These are phyloP conservation scores for Solen grandis DNA, from an alignment of 1,140 invertebrate species.

Conservation along the genomic window DNA sequence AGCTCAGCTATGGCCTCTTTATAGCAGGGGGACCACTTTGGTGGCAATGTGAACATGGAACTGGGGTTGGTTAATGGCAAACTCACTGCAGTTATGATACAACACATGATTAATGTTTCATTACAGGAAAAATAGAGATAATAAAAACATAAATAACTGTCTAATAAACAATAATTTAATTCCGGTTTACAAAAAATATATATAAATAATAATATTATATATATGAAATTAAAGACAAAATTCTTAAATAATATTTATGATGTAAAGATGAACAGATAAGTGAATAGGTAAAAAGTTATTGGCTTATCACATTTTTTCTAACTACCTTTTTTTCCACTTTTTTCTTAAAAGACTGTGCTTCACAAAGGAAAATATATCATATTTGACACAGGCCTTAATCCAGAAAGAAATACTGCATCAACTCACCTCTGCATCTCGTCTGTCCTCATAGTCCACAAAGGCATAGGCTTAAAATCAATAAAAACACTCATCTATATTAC, in stretches of 20 bases:
- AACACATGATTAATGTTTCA: slow-evolving; percentile 12
- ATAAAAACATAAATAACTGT: slow-evolving; percentile 36
- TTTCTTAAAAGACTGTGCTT: too few species aligned
- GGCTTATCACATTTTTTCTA: too few species aligned
- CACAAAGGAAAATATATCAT: too few species aligned
- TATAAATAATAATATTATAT: slow-evolving; percentile 6
- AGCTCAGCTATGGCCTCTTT: neutral
- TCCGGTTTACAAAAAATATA: neutral
- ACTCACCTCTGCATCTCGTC: slow-evolving; percentile 80
- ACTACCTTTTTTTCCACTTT: too few species aligned
- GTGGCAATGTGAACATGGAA: slow-evolving; percentile 48
- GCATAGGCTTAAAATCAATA: slow-evolving; percentile 76
- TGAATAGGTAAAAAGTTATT: too few species aligned
- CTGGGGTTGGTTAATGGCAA: slow-evolving; percentile 55
- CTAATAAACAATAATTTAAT: neutral
- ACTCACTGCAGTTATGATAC: slow-evolving; percentile 55
- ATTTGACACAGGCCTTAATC: too few species aligned
- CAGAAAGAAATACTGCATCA: too few species aligned
- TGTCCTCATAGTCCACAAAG: slow-evolving; percentile 81
- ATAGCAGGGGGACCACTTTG: neutral
- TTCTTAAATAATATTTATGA: too few species aligned
- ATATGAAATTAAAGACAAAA: too few species aligned
- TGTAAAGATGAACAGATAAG: too few species aligned
- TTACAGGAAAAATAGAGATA: neutral
- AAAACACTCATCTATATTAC: neutral